Evolutionary conservation across 2,888 invertebrate species (phyloP).

Genomic region (Chaetoderma sp.): DNA sequence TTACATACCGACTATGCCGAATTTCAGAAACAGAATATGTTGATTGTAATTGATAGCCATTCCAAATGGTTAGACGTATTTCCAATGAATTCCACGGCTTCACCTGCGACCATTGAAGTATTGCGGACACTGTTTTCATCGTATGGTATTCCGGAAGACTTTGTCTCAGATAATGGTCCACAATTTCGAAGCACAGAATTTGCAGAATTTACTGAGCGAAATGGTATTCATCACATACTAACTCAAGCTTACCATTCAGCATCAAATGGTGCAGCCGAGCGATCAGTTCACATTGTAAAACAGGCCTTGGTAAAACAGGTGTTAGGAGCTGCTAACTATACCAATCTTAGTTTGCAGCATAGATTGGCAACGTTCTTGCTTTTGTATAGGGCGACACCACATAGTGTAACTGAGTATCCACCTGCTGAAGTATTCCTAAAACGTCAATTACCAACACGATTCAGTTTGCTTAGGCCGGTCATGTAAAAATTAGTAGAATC

Average conservation of each 20-base stretch:
- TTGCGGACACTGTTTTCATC: constrained; percentile 1
- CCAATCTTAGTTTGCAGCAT: too few relatives aligned
- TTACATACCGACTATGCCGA: constrained; percentile 21
- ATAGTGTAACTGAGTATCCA: too few relatives aligned
- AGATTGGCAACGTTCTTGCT: too few relatives aligned
- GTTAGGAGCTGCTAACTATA: too few relatives aligned
- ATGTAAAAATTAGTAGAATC: too few relatives aligned
- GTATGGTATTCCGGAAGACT: constrained; percentile 14
- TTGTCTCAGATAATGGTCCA: constrained; percentile 28
- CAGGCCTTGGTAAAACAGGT: too few relatives aligned
- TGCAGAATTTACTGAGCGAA: constrained; percentile 4
- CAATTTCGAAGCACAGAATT: constrained; percentile 23
- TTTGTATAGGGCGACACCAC: too few relatives aligned
- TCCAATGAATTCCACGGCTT: constrained; percentile 10
- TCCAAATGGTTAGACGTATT: constrained; percentile 23
- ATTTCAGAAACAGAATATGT: constrained; percentile 10
- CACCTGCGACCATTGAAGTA: constrained; percentile 1
- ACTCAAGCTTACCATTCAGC: constrained; percentile 49
- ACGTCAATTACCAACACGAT: too few relatives aligned
- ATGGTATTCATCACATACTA: constrained; percentile 23
- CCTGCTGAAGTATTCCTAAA: too few relatives aligned
- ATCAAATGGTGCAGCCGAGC: constrained; percentile 52
- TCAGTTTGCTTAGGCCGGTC: too few relatives aligned
- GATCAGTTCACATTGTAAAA: constrained; percentile 46
- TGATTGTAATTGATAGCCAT: constrained; percentile 17